Evolutionary conservation across 1,140 invertebrate species (phyloP).

Genomic region (Ostrea edulis): DNA sequence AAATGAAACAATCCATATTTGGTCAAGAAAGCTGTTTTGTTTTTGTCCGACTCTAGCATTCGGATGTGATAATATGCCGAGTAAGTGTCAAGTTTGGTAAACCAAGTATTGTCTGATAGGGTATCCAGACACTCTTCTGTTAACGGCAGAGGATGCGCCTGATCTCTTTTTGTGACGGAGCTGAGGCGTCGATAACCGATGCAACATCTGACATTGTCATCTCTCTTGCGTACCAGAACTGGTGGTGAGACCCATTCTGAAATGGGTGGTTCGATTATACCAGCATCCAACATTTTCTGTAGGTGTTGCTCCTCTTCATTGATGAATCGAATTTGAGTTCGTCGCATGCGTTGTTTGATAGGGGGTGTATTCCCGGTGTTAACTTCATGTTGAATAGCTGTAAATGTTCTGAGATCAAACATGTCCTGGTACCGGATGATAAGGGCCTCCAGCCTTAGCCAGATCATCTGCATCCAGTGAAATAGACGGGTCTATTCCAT

Average conservation of each 20-base stretch:
- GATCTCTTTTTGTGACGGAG: slow-evolving; percentile 28
- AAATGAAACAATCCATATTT: neutral
- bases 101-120: slow-evolving; percentile 21
- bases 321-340: slow-evolving; percentile 29
- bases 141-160: slow-evolving; percentile 41
- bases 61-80: slow-evolving; percentile 40
- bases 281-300: slow-evolving; percentile 40
- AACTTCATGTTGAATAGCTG: too few species aligned
- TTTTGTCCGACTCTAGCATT: slow-evolving; percentile 5
- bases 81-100: slow-evolving; percentile 37
- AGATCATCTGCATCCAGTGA: too few species aligned
- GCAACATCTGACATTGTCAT: slow-evolving; percentile 46
- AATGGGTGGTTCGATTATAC: slow-evolving; percentile 23
- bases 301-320: slow-evolving; percentile 46
- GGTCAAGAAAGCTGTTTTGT: slow-evolving; percentile 41
- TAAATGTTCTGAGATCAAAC: too few species aligned
- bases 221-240: slow-evolving; percentile 46
- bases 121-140: slow-evolving; percentile 47
- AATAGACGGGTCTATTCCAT: too few species aligned
- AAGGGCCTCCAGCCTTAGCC: too few species aligned
- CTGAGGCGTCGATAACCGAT: slow-evolving; percentile 7
- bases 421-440: too few species aligned
- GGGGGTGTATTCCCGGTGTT: neutral
- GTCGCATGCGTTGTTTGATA: slow-evolving; percentile 22
- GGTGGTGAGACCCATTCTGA: slow-evolving; percentile 45